Evolutionary conservation across 2,797 vertebrate species (phyloP).

Genomic region (Australoheros facetus): DNA sequence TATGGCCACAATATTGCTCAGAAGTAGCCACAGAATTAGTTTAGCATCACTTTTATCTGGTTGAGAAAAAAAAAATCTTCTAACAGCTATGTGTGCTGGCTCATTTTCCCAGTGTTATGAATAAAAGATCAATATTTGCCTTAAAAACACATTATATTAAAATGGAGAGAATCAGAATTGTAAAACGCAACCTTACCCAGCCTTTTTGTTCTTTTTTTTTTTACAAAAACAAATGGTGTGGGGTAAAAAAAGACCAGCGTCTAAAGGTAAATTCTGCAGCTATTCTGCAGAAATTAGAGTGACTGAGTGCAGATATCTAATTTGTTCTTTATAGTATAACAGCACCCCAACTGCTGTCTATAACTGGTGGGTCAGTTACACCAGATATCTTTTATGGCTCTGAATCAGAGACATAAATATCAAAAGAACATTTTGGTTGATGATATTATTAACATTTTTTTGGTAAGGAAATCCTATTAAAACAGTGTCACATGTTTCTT

Average conservation of each 20-base stretch:
- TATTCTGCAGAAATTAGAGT: neutral
- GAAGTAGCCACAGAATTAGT: neutral
- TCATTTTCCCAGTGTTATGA: conserved; percentile 29
- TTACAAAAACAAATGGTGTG: neutral
- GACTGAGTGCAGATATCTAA: neutral
- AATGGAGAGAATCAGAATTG: conserved; percentile 28
- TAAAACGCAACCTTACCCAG: conserved; percentile 1
- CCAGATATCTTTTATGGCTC: neutral
- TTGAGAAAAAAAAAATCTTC: neutral
- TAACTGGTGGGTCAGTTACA: neutral
- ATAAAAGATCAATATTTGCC: conserved; percentile 40
- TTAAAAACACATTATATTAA: conserved; percentile 14
- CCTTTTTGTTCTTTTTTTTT: neutral
- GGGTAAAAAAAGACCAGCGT: neutral
- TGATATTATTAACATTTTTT: neutral
- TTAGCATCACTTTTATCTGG: conserved; percentile 11
- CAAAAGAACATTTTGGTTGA: neutral
- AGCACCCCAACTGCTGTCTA: neutral
- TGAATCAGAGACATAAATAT: neutral
- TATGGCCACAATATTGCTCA: neutral
- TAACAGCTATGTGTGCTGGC: neutral
- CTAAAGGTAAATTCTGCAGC: neutral
- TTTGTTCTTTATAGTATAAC: neutral
- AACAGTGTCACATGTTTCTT: neutral
- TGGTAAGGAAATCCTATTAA: neutral